Percentiles rank a stretch among this genome's conserved stretches.
These are phyloP conservation scores for Psephotus haematonotus DNA, from an alignment of 2,113 vertebrate species.

Conservation along the genomic window DNA sequence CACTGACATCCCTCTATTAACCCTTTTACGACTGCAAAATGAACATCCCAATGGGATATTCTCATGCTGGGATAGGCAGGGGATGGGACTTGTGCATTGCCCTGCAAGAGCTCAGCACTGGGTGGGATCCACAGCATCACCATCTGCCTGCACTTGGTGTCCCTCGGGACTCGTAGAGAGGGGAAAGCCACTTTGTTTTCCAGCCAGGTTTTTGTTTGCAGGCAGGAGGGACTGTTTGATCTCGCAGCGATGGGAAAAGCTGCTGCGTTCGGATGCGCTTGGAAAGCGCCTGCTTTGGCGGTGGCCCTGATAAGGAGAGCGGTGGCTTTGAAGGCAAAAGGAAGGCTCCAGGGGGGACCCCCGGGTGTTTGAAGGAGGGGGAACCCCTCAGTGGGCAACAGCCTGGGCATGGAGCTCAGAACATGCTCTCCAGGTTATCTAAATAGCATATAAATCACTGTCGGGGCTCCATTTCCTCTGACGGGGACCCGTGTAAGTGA, in stretches of 20 bases:
- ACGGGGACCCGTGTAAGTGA: neutral
- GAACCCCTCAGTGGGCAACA: neutral
- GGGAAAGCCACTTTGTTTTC: neutral
- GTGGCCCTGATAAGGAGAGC: neutral
- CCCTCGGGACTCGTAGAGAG: rapidly evolving
- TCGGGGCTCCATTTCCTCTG: neutral
- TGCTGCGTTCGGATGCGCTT: neutral
- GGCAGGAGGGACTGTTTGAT: slow-evolving; percentile 48
- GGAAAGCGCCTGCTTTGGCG: neutral
- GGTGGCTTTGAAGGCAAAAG: slow-evolving; percentile 13
- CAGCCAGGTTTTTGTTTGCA: slow-evolving; percentile 4
- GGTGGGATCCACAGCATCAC: neutral
- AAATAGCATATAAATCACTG: slow-evolving; percentile 37
- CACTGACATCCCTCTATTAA: neutral
- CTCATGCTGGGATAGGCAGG: neutral
- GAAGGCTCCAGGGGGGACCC: neutral
- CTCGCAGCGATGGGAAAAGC: neutral
- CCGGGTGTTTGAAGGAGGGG: neutral
- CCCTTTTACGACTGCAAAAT: neutral
- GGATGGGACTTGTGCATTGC: neutral
- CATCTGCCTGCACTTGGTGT: rapidly evolving
- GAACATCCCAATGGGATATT: neutral
- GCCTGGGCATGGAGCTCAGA: neutral
- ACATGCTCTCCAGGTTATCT: neutral
- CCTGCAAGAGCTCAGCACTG: neutral